These are phyloP conservation scores for Eristalis tenax DNA, from an alignment of 2,888 invertebrate species.

Conservation along the genomic window DNA sequence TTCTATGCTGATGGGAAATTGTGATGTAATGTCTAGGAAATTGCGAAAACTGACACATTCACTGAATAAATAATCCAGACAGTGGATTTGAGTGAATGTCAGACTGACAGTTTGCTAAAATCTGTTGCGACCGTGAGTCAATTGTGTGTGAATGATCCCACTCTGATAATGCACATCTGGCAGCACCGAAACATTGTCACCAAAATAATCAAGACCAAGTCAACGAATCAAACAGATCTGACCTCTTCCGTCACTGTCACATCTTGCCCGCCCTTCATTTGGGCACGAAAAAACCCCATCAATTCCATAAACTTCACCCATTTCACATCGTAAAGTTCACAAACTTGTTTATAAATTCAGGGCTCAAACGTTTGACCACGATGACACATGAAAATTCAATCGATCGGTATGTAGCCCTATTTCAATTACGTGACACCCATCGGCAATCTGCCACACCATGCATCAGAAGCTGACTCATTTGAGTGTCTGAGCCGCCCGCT, in stretches of 20 bases:
- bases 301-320: neutral
- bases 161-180: too few relatives aligned
- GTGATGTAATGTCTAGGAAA: neutral
- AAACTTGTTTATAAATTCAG: neutral
- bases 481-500: neutral
- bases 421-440: constrained; percentile 20
- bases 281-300: neutral
- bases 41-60: neutral
- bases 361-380: neutral
- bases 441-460: constrained; percentile 5
- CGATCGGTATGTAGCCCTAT: constrained; percentile 16
- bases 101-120: neutral
- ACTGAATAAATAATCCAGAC: neutral
- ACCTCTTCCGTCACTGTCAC: neutral
- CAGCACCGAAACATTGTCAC: too few relatives aligned
- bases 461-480: constrained; percentile 56
- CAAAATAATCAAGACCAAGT: too few relatives aligned
- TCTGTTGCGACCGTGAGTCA: neutral
- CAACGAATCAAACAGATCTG: neutral
- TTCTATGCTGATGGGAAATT: too few relatives aligned
- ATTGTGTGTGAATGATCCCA: too few relatives aligned
- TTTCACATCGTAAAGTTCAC: neutral
- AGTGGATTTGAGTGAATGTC: neutral
- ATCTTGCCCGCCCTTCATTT: too few relatives aligned
- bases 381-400: neutral